Percentiles rank a stretch among this genome's conserved stretches.
Evolutionary conservation across 1,140 invertebrate species (phyloP).

Genomic region (Pseudobourletiella spinata): DNA sequence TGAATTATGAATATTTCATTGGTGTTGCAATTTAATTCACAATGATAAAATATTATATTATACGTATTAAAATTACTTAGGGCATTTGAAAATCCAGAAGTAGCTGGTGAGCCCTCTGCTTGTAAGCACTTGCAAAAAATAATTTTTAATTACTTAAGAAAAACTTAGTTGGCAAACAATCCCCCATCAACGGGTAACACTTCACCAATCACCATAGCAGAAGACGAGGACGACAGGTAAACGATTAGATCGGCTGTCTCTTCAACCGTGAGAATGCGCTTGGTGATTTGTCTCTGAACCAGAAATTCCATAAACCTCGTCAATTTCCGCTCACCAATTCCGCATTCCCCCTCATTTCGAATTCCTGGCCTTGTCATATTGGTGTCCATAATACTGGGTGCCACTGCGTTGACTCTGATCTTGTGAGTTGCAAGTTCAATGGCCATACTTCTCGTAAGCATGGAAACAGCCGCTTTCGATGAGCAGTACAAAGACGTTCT

Average conservation of each 20-base stretch:
- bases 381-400: conserved; percentile 9
- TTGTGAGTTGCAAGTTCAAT: conserved; percentile 40
- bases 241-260: neutral
- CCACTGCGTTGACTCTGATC: conserved; percentile 40
- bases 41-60: too few species aligned
- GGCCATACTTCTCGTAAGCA: conserved; percentile 42
- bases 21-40: too few species aligned
- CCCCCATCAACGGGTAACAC: neutral
- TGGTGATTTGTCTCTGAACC: neutral
- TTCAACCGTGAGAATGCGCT: neutral
- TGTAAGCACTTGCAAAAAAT: too few species aligned
- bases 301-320: neutral
- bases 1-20: too few species aligned
- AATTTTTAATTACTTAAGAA: too few species aligned
- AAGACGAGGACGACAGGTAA: neutral
- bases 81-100: too few species aligned
- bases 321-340: neutral
- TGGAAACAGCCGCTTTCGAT: conserved; percentile 42
- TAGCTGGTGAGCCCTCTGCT: too few species aligned
- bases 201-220: neutral
- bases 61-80: too few species aligned
- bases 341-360: neutral
- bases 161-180: too few species aligned
- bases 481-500: conserved; percentile 36
- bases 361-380: neutral